Percentiles rank a stretch among this genome's conserved stretches.
Evolutionary conservation across 1,140 invertebrate genomes (phyloP).

Genomic region (Bactericera cockerelli): DNA sequence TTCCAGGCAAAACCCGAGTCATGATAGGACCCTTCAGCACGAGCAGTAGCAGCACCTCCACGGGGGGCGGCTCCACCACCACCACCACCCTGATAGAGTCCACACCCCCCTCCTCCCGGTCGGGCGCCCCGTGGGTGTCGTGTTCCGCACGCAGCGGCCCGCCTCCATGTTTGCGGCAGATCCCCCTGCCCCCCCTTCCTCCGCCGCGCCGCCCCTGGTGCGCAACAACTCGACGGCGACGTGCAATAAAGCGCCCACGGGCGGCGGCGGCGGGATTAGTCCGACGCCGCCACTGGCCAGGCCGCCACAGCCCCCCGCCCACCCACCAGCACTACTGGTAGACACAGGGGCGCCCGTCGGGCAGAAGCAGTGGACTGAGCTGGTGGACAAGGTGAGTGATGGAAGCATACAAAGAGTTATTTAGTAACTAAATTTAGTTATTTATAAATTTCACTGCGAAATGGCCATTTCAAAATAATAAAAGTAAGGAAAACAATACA

Average conservation of each 20-base stretch:
- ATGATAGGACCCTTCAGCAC: constrained; percentile 8
- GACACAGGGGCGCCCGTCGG: constrained; percentile 13
- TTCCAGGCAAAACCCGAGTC: constrained; percentile 14
- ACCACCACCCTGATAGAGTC: not conserved
- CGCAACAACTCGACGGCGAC: not conserved
- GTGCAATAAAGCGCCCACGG: not conserved
- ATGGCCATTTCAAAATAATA: too few relatives aligned
- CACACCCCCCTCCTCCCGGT: not conserved
- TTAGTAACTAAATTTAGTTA: too few relatives aligned
- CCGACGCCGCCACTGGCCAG: not conserved
- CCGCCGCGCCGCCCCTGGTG: not conserved
- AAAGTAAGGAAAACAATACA: too few relatives aligned
- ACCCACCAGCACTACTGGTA: not conserved
- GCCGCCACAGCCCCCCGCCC: not conserved
- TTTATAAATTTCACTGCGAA: too few relatives aligned
- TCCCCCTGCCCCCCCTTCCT: not conserved
- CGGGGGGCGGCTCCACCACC: not conserved
- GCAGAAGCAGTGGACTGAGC: constrained; percentile 17
- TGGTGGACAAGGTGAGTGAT: constrained; percentile 20
- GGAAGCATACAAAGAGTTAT: too few relatives aligned
- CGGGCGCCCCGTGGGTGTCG: constrained; percentile 3
- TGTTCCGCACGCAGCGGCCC: constrained; percentile 11
- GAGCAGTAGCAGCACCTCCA: not conserved
- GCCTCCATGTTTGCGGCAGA: constrained; percentile 12
- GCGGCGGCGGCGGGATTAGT: not conserved